These are phyloP conservation scores for Hippopotamus amphibius DNA, from an alignment of 2,113 vertebrate species.

Conservation along the genomic window DNA sequence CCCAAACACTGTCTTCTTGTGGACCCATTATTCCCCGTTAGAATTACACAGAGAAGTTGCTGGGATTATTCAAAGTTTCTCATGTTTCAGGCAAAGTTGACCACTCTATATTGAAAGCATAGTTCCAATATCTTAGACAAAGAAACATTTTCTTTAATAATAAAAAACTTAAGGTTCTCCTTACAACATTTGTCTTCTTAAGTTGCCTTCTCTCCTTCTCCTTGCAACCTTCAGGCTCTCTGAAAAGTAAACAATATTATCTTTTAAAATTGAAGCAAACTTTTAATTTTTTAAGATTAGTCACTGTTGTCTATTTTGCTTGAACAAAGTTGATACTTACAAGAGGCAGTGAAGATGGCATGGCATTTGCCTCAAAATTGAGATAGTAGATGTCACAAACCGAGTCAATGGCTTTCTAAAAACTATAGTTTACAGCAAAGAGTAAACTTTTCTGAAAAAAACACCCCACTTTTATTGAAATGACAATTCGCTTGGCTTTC, in stretches of 20 bases:
- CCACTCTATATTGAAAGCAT: background rate
- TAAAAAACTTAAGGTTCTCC: background rate
- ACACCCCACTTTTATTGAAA: background rate
- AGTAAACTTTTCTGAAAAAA: constrained; percentile 4
- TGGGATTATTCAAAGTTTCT: constrained; percentile 33
- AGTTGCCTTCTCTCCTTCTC: background rate
- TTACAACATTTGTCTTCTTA: constrained; percentile 46
- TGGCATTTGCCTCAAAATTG: constrained; percentile 28
- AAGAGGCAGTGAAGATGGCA: background rate
- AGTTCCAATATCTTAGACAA: background rate
- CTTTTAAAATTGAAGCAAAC: constrained; percentile 20
- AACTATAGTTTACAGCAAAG: constrained; percentile 27
- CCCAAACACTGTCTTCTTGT: background rate
- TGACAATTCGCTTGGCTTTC: background rate
- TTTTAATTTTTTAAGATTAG: constrained; percentile 39
- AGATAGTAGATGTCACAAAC: background rate
- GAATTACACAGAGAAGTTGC: constrained; percentile 47
- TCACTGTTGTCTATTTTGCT: constrained; percentile 54
- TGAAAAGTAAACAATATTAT: constrained; percentile 51
- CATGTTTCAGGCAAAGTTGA: constrained; percentile 20
- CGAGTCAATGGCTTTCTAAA: background rate
- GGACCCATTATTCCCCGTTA: background rate
- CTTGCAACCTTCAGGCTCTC: background rate
- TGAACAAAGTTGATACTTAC: constrained; percentile 62
- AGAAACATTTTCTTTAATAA: constrained; percentile 39